Evolutionary conservation across 2,797 vertebrate genomes (phyloP), one percentile per base, ranked within the genome.

Genomic region (Bradypodion ventrale): DNA sequence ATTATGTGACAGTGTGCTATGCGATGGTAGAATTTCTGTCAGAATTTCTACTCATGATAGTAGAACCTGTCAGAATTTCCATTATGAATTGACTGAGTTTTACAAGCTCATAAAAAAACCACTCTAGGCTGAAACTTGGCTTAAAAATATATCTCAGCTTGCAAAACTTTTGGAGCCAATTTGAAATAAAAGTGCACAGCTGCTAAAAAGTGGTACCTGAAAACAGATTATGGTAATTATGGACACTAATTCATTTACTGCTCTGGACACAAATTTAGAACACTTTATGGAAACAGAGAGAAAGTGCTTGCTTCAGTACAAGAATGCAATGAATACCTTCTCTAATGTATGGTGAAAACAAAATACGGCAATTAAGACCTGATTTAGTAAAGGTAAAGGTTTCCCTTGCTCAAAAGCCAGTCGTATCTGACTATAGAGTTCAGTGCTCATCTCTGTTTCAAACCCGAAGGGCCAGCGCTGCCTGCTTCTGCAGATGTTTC

Each of bases 31-130:
- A 92, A 87, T 44, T 80, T 19, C 70, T 87, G 85, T 88, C 84
- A 92, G 83, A 89, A 88, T 84, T 92, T 91, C 88, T n/a, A n/a
- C n/a, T n/a, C n/a, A n/a, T n/a, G n/a, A n/a, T n/a, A n/a, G n/a
- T n/a, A n/a, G n/a, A n/a, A n/a, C n/a, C 70, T 87, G 85, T 88
- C 84, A 92, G 83, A 89, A 88, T 84, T 92, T 91, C 88, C 83
- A 87, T 75, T 87, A 87, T 84, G 89, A 90, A 92, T 85, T 59
- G 70, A 82, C 87, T 44, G 69, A 87, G 66, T 88, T 93, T 56
- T 92, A 66, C 85, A 69, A 87, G 89, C 80, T 88, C 68, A 83
- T 87, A 90, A 90, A 93, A 69, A 35, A 79, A 79, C 89, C 72
- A 90, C 52, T 89, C 59, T 77, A 73, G 82, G 69, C 65, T 86